Conservation (phyloP, 2,888 invertebrate species). For the Lepidochrysops patricia region DNA sequence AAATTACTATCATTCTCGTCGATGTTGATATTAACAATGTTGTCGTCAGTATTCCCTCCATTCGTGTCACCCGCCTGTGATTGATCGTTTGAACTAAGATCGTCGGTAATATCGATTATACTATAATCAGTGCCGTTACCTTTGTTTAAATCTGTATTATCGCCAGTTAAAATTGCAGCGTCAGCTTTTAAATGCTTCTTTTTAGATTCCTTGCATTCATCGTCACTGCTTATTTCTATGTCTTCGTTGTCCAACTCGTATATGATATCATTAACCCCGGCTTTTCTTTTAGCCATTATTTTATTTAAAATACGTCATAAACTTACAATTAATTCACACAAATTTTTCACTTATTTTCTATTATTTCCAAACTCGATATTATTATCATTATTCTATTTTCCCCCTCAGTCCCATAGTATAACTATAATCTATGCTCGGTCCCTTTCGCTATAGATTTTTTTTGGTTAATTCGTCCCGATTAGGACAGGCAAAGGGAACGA, state of each 20-base stretch:
- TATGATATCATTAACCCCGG: slow-evolving; percentile 61
- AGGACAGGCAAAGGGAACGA: no score
- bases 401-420: no score
- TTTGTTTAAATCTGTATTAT: slow-evolving; percentile 27
- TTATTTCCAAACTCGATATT: no score
- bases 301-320: slow-evolving; percentile 5
- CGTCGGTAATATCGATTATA: slow-evolving; percentile 33
- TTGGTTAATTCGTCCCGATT: no score
- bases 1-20: slow-evolving; percentile 28
- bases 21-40: slow-evolving; percentile 20
- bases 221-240: slow-evolving; percentile 59
- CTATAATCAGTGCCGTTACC: slow-evolving; percentile 32
- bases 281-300: slow-evolving; percentile 64
- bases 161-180: slow-evolving; percentile 23
- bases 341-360: no score
- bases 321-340: no score
- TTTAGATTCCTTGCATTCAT: slow-evolving; percentile 56
- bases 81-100: slow-evolving; percentile 28
- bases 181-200: slow-evolving; percentile 37
- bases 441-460: no score
- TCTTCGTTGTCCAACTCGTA: slow-evolving; percentile 70
- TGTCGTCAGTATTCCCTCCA: slow-evolving; percentile 54
- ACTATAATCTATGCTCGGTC: no score
- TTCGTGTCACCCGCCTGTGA: slow-evolving; percentile 32
- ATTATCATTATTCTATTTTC: no score